A percentile compares a stretch with the other conserved stretches of the same genome.
These are phyloP conservation scores for Cataglyphis rosenhaueri DNA, from an alignment of 2,888 invertebrate genomes.

Conservation along the genomic window DNA sequence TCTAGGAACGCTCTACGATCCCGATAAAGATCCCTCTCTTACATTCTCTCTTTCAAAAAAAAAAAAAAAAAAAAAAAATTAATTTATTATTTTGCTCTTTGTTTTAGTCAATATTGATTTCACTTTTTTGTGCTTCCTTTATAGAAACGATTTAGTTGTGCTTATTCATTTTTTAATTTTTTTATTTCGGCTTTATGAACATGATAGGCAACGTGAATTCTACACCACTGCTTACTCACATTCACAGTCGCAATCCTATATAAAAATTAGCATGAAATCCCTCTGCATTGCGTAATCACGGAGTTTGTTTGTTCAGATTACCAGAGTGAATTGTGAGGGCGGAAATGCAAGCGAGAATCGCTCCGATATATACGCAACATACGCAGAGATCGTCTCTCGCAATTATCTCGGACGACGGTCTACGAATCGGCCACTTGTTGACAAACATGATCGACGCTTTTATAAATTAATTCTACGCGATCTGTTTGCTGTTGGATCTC, in stretches of 20 bases:
- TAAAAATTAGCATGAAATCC: not conserved
- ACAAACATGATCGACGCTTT: conserved; percentile 67
- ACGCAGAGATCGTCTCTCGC: conserved; percentile 10
- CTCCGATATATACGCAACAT: not conserved
- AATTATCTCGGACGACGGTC: conserved; percentile 46
- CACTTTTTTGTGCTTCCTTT: not conserved
- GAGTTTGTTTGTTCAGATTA: not conserved
- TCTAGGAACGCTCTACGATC: not conserved
- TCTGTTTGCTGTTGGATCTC: conserved; percentile 59
- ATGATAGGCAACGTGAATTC: not conserved
- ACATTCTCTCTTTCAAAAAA: not conserved
- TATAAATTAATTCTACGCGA: conserved; percentile 69
- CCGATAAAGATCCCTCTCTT: not conserved
- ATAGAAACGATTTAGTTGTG: not conserved
- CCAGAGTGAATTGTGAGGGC: not conserved
- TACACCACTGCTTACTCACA: not conserved
- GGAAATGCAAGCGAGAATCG: not conserved
- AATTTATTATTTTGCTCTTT: not conserved
- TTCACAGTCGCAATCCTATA: not conserved
- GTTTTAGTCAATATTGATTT: not conserved
- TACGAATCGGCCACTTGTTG: conserved; percentile 73
- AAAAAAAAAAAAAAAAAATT: not conserved
- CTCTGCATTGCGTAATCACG: not conserved
- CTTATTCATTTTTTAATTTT: not conserved
- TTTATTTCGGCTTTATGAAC: not conserved